These are phyloP conservation scores for Paracentrotus lividus DNA, from an alignment of 53 echinoderm and acorn worm genomes.

Conservation along the genomic window DNA sequence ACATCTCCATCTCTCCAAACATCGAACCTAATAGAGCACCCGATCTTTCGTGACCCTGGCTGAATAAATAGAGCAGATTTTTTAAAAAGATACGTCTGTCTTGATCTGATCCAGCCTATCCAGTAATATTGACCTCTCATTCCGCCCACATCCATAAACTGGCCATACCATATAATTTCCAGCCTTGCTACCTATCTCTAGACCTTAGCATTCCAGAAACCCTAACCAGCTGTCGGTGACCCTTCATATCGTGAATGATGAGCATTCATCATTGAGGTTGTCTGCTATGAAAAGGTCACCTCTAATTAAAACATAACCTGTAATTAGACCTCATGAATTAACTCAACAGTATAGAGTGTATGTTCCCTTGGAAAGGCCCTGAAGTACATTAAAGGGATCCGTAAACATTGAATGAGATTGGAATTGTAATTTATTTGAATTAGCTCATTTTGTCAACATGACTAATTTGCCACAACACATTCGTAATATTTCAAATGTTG, in stretches of 20 bases:
- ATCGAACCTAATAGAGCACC: too few relatives aligned
- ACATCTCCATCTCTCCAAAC: too few relatives aligned
- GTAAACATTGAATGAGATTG: too few relatives aligned
- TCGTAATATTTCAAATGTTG: too few relatives aligned
- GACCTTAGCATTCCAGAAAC: neutral
- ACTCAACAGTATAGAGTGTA: neutral
- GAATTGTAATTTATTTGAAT: too few relatives aligned
- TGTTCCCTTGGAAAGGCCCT: neutral
- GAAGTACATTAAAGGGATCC: neutral
- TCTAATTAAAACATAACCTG: constrained; percentile 3
- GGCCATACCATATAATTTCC: constrained; percentile 26
- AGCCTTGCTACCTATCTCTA: constrained; percentile 32
- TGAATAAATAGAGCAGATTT: neutral
- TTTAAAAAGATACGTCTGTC: neutral
- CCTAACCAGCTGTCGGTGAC: neutral
- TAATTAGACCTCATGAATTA: neutral
- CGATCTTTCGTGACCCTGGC: neutral
- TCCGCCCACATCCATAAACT: neutral
- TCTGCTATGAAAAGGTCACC: constrained; percentile 9
- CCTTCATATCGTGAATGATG: constrained; percentile 14
- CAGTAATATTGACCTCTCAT: constrained; percentile 1
- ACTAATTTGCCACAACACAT: too few relatives aligned
- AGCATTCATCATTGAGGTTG: constrained; percentile 6
- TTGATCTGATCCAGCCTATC: neutral
- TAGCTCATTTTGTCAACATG: too few relatives aligned